Evolutionary conservation across 2,113 vertebrate species (phyloP), one percentile per base, ranked within the genome.

Genomic region (Rana temporaria): DNA sequence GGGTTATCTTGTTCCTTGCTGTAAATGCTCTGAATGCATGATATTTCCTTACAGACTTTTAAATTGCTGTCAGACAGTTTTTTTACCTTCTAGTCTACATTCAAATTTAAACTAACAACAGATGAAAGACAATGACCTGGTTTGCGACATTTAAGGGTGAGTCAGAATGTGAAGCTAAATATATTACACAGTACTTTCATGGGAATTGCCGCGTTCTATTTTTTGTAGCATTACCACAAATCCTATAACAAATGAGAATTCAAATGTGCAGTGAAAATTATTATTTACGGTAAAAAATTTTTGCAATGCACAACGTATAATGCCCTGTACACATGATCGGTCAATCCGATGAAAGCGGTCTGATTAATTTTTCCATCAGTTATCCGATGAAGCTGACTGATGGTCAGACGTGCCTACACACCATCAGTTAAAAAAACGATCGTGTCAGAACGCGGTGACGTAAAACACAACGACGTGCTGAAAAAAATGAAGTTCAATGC

Each of bases 141-240:
- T 64, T 77, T 8, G 17, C 22, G 53, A 65, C 60, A 77, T 63
- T 63, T 76, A 63, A 22, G 20, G 42, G 60, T 64, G 60, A 77
- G 60, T 77, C 74, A 65, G 22, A 77, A 48, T 26, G 42, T 26
- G 38, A 77, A 77, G 74, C 59, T 53, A 77, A 77, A 77, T 77
- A 65, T 77, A 65, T 77, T 19, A 56, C 26, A 64, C 15, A 30
- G 38, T 24, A 53, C 9, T 38, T 64, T 48, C 42, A 48, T 48
- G 42, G 42, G 42, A 48, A 48, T 48, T 53, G 60, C 38, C 24
- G n/a, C 6, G 74, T 65, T 64, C 30, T 53, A 4, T 22, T 48
- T 52, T 53, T 77, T 77, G 14, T 77, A 53, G 22, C 34, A 62
- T 75, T 34, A 60, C 19, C n/a, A 62, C 14, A 62, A n/a, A 60